Conservation (phyloP, 2,797 vertebrate species). For the Rhadinocentrus ornatus region DNA sequence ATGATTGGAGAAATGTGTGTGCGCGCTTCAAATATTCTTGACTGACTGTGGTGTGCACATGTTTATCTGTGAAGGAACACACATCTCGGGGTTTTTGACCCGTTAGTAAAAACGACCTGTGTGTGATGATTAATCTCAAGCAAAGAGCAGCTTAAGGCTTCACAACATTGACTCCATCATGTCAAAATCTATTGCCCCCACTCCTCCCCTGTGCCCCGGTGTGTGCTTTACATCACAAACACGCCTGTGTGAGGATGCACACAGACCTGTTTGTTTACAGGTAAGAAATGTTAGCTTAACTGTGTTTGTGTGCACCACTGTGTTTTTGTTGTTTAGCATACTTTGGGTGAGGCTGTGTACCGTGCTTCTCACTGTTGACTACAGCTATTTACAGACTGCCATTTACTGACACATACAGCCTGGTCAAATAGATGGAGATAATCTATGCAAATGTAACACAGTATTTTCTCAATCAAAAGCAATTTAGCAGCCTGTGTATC, state of each 20-base stretch:
- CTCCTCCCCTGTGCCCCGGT: constrained; percentile 7
- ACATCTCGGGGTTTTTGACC: constrained; percentile 19
- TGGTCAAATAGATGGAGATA: constrained; percentile 77
- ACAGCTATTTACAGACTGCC: constrained; percentile 57
- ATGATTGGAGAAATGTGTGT: constrained; percentile 9
- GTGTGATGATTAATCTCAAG: constrained; percentile 75
- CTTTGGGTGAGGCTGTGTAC: not conserved
- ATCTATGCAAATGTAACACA: constrained; percentile 72
- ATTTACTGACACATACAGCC: constrained; percentile 70
- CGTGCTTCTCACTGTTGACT: constrained; percentile 47
- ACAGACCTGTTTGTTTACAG: constrained; percentile 49
- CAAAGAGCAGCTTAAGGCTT: constrained; percentile 66
- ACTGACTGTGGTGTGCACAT: constrained; percentile 1
- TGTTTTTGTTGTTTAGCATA: constrained; percentile 41
- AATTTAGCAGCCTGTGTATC: constrained; percentile 68
- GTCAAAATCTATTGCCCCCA: constrained; percentile 43
- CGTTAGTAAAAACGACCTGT: constrained; percentile 68
- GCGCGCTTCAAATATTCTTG: not conserved
- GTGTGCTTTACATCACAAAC: constrained; percentile 27
- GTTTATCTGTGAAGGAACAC: constrained; percentile 18
- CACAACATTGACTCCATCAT: constrained; percentile 65
- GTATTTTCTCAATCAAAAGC: constrained; percentile 74
- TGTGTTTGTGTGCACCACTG: constrained; percentile 35
- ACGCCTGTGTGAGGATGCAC: constrained; percentile 12
- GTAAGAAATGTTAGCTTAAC: constrained; percentile 43